A percentile compares a stretch with the other conserved stretches of the same genome.
These are phyloP conservation scores for Lycopodina hypogea DNA, from an alignment of 37 sponge, comb jelly and placozoan genomes.

Conservation along the genomic window DNA sequence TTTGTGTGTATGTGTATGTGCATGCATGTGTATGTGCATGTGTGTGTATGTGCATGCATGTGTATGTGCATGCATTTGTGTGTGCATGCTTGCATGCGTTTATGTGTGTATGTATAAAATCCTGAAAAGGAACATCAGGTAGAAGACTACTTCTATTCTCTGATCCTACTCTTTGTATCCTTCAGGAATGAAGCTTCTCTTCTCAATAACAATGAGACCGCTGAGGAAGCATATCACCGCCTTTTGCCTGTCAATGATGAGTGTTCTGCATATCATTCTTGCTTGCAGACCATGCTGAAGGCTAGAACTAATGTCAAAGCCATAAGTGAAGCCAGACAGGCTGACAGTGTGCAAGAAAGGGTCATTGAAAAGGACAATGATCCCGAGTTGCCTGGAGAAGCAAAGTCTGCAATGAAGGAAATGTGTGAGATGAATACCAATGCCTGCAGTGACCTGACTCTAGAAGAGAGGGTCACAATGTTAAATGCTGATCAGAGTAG, in stretches of 20 bases:
- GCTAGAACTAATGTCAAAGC: conserved; percentile 1
- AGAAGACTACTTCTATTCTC: too few relatives aligned
- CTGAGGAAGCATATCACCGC: conserved; percentile 40
- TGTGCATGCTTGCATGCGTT: not conserved
- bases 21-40: conserved; percentile 27
- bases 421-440: too few relatives aligned
- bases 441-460: too few relatives aligned
- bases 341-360: too few relatives aligned
- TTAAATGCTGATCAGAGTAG: conserved; percentile 55
- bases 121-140: conserved; percentile 38
- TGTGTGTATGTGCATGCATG: conserved; percentile 25
- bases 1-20: conserved; percentile 21
- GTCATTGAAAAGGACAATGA: conserved; percentile 26
- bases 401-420: conserved; percentile 43
- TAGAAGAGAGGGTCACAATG: conserved; percentile 37
- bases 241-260: too few relatives aligned
- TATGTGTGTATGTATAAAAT: conserved; percentile 8
- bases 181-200: too few relatives aligned
- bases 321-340: not conserved
- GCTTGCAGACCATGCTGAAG: conserved; percentile 40
- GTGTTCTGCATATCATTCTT: conserved; percentile 19
- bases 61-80: conserved; percentile 5
- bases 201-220: conserved; percentile 33
- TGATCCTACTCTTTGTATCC: too few relatives aligned
- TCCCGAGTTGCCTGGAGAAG: conserved; percentile 44